Conservation (phyloP, 2,113 vertebrate genomes). For the Cynopterus brachyotis region DNA sequence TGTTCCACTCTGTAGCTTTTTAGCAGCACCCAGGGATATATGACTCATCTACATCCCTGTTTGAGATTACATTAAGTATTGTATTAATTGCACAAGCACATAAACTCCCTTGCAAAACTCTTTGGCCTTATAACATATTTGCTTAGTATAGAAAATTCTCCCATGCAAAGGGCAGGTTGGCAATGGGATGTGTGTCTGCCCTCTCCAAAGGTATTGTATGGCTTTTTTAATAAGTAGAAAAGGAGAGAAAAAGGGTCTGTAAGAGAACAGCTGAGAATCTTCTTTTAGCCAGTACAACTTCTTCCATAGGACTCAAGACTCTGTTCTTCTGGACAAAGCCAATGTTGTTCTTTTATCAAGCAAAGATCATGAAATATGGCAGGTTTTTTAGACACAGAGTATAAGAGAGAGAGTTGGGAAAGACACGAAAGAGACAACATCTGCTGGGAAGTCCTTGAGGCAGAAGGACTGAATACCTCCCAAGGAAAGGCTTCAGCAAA, state of each 20-base stretch:
- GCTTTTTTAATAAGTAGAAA: constrained; percentile 38
- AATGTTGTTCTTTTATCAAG: constrained; percentile 60
- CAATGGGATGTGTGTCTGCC: neutral
- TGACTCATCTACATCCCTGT: neutral
- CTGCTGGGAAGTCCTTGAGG: constrained; percentile 17
- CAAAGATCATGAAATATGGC: constrained; percentile 1
- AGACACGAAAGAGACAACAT: neutral
- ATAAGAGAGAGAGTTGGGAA: neutral
- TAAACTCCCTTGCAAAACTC: neutral
- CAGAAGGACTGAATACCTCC: constrained; percentile 26
- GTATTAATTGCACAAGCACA: neutral
- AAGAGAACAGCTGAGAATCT: constrained; percentile 24
- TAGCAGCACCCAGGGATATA: neutral
- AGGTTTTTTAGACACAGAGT: constrained; percentile 40
- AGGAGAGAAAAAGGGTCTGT: neutral
- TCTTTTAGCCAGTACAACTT: neutral
- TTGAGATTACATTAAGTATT: neutral
- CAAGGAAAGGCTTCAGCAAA: constrained; percentile 25
- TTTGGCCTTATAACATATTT: constrained; percentile 41
- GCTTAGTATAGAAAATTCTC: constrained; percentile 15
- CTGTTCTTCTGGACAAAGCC: constrained; percentile 34
- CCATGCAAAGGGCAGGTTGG: neutral
- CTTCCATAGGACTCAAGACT: neutral
- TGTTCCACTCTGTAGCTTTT: neutral
- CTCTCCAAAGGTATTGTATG: neutral